Evolutionary conservation across 2,113 vertebrate species (phyloP).

Genomic region (Gyps fulvus): DNA sequence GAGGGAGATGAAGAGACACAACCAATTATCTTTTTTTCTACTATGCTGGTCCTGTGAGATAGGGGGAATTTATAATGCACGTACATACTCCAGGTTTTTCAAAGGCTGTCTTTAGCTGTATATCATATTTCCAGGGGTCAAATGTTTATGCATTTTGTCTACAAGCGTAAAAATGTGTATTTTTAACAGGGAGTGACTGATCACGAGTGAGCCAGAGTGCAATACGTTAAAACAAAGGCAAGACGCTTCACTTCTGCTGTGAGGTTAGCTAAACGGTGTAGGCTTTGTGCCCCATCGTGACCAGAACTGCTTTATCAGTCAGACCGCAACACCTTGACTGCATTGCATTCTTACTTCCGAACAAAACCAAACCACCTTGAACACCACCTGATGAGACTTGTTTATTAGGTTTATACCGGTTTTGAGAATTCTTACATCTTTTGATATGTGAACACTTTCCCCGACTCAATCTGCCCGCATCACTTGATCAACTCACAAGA

Average conservation of each 20-base stretch:
- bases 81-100: background rate
- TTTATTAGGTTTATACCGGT: background rate
- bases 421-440: constrained; percentile 5
- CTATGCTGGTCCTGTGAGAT: background rate
- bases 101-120: background rate
- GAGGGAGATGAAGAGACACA: background rate
- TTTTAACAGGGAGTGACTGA: constrained; percentile 13
- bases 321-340: background rate
- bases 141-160: constrained; percentile 37
- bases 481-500: background rate
- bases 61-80: background rate
- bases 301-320: background rate
- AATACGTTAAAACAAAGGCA: background rate
- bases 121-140: constrained; percentile 31
- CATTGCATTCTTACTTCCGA: background rate
- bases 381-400: background rate
- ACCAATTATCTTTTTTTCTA: background rate
- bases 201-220: background rate
- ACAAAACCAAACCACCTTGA: background rate
- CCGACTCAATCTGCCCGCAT: background rate
- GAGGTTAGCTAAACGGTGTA: background rate
- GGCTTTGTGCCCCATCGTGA: background rate
- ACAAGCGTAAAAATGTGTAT: background rate
- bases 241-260: background rate
- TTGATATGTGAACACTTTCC: background rate